phyloP scores from a whole-genome alignment of 2,888 invertebrate genomes.

The Plebejus melissa region DNA sequence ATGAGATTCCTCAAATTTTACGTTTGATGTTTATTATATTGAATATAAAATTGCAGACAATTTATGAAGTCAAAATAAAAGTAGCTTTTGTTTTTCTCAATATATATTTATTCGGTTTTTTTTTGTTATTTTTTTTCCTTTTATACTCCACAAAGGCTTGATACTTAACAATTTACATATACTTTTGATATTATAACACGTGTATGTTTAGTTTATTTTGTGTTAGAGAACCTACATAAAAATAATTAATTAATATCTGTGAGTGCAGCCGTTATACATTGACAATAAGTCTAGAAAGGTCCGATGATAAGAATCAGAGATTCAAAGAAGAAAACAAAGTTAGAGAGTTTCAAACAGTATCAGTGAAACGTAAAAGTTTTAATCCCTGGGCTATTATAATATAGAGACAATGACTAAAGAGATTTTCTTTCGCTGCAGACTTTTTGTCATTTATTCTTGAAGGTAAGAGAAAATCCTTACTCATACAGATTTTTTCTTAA shows the following conservation, averaged over 20 bases:
- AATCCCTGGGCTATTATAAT: conserved; percentile 23
- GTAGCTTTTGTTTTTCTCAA: too few relatives aligned
- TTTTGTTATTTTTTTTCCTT: too few relatives aligned
- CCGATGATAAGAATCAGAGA: conserved; percentile 13
- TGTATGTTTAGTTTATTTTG: too few relatives aligned
- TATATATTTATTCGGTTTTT: too few relatives aligned
- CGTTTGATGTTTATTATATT: background rate
- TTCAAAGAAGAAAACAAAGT: conserved; percentile 26
- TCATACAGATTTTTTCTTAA: background rate
- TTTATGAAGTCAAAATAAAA: background rate
- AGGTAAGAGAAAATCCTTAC: background rate
- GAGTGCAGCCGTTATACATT: background rate
- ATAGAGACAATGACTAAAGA: conserved; percentile 24
- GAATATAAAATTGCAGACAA: background rate
- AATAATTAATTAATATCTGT: too few relatives aligned
- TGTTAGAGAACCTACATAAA: too few relatives aligned
- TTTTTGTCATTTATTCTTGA: conserved; percentile 7
- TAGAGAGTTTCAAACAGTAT: conserved; percentile 23
- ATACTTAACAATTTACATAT: too few relatives aligned
- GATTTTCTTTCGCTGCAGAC: conserved; percentile 14
- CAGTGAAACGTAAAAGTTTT: conserved; percentile 24
- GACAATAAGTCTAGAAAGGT: background rate
- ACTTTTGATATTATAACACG: too few relatives aligned
- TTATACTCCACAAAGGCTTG: too few relatives aligned
- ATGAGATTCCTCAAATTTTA: background rate